Conservation (phyloP, 2,888 invertebrate genomes). For the Xestoiulus laeticollis region DNA sequence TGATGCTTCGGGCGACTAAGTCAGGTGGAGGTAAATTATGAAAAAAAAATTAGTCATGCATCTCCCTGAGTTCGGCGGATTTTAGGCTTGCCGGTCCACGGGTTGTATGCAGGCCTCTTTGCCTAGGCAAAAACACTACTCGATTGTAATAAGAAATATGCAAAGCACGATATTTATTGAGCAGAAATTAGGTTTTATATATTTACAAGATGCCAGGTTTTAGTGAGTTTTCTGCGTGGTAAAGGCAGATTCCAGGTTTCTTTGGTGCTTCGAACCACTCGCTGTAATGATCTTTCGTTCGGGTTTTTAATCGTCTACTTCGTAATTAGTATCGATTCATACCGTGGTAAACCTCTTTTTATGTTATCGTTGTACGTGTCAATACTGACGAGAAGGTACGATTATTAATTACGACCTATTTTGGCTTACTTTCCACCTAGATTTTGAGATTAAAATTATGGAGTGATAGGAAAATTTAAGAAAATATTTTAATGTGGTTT, state of each 20-base stretch:
- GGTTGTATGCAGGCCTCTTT: neutral
- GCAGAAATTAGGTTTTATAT: conserved; percentile 34
- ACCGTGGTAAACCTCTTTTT: neutral
- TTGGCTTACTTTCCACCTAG: neutral
- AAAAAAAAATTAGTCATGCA: neutral
- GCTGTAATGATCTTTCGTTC: no score
- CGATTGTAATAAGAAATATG: neutral
- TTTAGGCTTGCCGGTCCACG: neutral
- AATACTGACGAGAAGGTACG: neutral
- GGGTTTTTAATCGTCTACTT: no score
- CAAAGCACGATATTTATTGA: conserved; percentile 35
- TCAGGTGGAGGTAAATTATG: conserved; percentile 36
- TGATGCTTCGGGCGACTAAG: conserved; percentile 28
- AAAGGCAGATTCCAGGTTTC: neutral
- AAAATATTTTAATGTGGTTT: neutral
- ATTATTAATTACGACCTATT: no score
- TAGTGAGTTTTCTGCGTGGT: neutral
- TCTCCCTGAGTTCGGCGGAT: neutral
- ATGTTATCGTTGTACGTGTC: neutral
- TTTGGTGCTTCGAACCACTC: neutral
- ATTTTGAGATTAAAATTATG: neutral
- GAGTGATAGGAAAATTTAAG: neutral
- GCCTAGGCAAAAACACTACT: neutral
- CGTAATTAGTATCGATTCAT: neutral
- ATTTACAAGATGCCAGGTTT: conserved; percentile 6